phyloP scores from a whole-genome alignment of 2,797 vertebrate species.

The Aeoliscus strigatus region DNA sequence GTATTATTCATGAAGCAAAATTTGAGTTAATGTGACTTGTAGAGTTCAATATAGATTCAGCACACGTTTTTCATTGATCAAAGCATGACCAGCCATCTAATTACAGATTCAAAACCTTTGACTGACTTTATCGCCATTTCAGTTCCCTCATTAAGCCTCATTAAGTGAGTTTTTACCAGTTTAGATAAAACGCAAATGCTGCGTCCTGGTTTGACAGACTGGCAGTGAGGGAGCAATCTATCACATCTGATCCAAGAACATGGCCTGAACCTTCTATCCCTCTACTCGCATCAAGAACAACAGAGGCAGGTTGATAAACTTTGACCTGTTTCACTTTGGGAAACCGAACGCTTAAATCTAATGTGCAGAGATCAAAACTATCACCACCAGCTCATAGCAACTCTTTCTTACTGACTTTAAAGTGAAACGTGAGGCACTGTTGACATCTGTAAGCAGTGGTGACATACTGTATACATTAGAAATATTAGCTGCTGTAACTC shows the following conservation, averaged over 20 bases:
- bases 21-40: constrained; percentile 5
- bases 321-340: constrained; percentile 30
- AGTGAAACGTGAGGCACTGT: too few relatives aligned
- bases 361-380: constrained; percentile 36
- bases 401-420: too few relatives aligned
- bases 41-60: constrained; percentile 5
- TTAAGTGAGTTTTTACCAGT: constrained; percentile 9
- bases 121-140: constrained; percentile 24
- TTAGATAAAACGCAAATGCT: constrained; percentile 23
- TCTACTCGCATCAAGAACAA: constrained; percentile 37
- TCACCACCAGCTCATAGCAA: constrained; percentile 16
- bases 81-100: constrained; percentile 8
- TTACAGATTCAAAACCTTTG: constrained; percentile 18
- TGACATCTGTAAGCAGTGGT: too few relatives aligned
- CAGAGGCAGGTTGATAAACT: constrained; percentile 35
- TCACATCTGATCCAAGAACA: constrained; percentile 36
- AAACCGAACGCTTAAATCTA: constrained; percentile 39
- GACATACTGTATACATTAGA: too few relatives aligned
- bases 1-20: background rate
- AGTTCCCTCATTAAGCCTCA: constrained; percentile 14
- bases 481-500: too few relatives aligned
- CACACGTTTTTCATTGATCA: constrained; percentile 13
- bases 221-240: constrained; percentile 16
- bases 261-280: constrained; percentile 24
- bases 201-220: constrained; percentile 2